Base-by-base conservation (phyloP, 1,140 invertebrate genomes). In the Melitaea cinxia region DNA sequence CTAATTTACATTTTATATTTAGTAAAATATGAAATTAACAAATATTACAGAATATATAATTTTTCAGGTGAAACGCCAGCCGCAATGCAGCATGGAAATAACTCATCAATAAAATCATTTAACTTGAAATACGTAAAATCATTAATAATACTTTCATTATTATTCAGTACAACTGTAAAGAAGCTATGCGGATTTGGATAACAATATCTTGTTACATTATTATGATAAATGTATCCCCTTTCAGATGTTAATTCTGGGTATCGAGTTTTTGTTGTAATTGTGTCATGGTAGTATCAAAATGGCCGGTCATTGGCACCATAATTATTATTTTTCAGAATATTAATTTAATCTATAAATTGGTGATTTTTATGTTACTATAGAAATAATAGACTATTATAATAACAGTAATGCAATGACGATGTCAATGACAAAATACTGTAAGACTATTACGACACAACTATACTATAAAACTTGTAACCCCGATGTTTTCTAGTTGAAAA, bases 11-110 rank as follows among this genome's bases (percentile, higher is more conserved):
- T 15, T 14, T 39, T 14, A 39, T 39, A 39, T 15, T 14, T 39
- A 39, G 35, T 14, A 7, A 35, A 35, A 35, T 10, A n/a, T n/a
- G n/a, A n/a, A 39, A 39, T 39, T 14, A 39, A 39, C 35, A 39
- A 15, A 14, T 15, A 39, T 3, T 39, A 15, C 4, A 15, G 4
- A 4, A 14, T 39, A 56, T 55, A 50, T 56, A 76, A 83, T 68
- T 65, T 78, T 85, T 33, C 81, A 94, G 93, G 93, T 83, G 93
- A 94, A 77, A 93, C 93, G 33, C 93, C 93, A 58, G 93, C 93
- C 9, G 93, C 93, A 0, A 94, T 94, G 93, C 93, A 94, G 77
- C 93, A 94, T 69, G 93, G 93, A 42, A 94, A 94, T 77, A 89
- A 86, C 49, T 80, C 77, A 0, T 92, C 73, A 88, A 72, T 73